phyloP scores from a whole-genome alignment of 1,140 invertebrate species.

The Heliconius eleuchia region DNA sequence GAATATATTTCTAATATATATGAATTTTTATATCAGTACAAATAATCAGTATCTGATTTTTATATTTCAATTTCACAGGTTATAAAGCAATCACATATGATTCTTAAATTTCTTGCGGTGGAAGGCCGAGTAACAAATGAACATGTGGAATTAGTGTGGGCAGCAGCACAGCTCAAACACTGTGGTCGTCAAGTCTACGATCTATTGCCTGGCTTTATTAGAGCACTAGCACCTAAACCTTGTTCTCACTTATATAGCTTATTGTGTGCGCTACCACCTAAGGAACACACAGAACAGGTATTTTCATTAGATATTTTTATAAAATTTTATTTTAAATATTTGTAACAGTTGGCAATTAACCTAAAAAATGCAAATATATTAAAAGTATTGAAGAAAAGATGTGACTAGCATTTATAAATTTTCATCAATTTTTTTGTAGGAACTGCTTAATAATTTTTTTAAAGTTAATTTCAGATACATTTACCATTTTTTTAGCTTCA shows the following conservation, averaged over 20 bases:
- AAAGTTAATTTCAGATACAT: too few relatives aligned
- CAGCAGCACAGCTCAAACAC: constrained; percentile 94
- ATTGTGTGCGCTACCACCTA: constrained; percentile 91
- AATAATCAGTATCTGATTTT: neutral
- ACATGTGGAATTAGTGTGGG: constrained; percentile 97
- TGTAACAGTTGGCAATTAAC: too few relatives aligned
- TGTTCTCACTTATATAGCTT: constrained; percentile 93
- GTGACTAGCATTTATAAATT: too few relatives aligned
- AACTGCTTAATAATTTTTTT: too few relatives aligned
- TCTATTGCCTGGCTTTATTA: constrained; percentile 92
- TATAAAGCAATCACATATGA: constrained; percentile 96
- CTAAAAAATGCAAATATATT: too few relatives aligned
- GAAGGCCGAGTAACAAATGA: constrained; percentile 94
- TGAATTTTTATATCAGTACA: neutral
- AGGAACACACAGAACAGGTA: constrained; percentile 95
- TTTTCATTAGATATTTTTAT: neutral
- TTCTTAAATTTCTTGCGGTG: constrained; percentile 95
- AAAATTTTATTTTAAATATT: neutral
- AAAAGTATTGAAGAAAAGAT: too few relatives aligned
- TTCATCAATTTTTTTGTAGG: too few relatives aligned
- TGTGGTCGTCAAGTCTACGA: constrained; percentile 96
- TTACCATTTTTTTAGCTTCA: too few relatives aligned
- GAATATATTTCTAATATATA: neutral
- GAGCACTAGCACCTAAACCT: constrained; percentile 92
- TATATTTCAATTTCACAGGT: constrained; percentile 79